Base-by-base conservation (phyloP, 1,140 invertebrate species). In the Brevipalpus yothersi region DNA sequence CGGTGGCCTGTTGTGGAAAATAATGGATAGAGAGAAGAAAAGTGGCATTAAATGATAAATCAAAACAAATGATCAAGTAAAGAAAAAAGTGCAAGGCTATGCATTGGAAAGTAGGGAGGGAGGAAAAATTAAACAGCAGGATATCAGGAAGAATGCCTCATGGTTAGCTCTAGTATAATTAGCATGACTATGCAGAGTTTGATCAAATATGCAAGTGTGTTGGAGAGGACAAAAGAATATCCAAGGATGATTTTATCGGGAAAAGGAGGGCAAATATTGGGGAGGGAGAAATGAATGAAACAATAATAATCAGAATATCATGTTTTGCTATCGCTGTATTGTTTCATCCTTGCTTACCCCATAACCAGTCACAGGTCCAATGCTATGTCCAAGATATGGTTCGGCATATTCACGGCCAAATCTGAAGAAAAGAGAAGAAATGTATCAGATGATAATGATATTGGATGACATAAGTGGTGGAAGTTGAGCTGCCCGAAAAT, bases 301-400 rank as follows among this genome's bases (percentile, higher is more conserved):
- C 19, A 47, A 19, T n/a, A 47, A 15, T 47, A 47, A 31, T 31
- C 31, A 31, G 31, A 31, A 31, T 31, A 31, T 31, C 31, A 31
- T 31, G 31, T 31, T 31, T 47, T 47, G 45, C 7, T 47, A 47
- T 47, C 19, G 13, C 13, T 47, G 10, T 11, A 47, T 47, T 15
- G 13, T n/a, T 19, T 47, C 19, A n/a, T 7, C 13, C 45, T 47
- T 53, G 21, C 53, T 21, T 55, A 93, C 89, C 78, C 88, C 88
- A 75, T 93, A 94, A 68, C 89, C 88, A 61, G 90, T 82, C 64
- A 94, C 84, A 65, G 90, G 90, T 73, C 89, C 90, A 72, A 95
- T 92, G 66, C 86, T 83, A 73, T 93, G 89, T 69, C 87, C 86
- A 68, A 93, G 76, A 75, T 93, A 93, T 60, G 88, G 86, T 74